Evolutionary conservation across 2,888 invertebrate genomes (phyloP).

Genomic region (Macrophya alboannulata): DNA sequence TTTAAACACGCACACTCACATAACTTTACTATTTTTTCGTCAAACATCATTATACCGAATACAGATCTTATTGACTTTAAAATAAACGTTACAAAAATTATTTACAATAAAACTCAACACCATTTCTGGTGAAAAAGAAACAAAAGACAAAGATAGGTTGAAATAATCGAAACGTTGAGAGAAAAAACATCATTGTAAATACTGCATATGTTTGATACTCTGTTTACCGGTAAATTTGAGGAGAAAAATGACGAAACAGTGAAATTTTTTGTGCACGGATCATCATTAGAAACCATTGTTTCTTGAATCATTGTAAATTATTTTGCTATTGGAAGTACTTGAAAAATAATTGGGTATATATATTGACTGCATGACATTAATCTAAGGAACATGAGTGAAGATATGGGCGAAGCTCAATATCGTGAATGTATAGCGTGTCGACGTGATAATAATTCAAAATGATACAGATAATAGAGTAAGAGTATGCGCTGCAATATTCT

Average conservation of each 20-base stretch:
- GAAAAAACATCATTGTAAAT: neutral
- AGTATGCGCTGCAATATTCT: conserved; percentile 53
- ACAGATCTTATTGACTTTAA: neutral
- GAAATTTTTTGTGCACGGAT: neutral
- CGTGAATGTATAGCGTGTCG: conserved; percentile 39
- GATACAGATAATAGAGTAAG: conserved; percentile 54
- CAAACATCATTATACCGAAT: neutral
- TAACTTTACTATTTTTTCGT: neutral
- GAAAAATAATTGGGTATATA: conserved; percentile 16
- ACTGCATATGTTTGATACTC: neutral
- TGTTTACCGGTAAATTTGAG: neutral
- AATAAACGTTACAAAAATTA: neutral
- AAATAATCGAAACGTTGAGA: neutral
- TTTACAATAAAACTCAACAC: neutral
- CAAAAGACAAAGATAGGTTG: neutral
- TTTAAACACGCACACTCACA: neutral
- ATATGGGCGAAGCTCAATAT: conserved; percentile 43
- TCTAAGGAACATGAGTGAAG: conserved; percentile 3
- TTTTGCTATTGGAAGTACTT: neutral
- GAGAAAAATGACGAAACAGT: neutral
- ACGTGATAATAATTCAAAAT: conserved; percentile 47
- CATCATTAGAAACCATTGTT: neutral
- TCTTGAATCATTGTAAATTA: neutral
- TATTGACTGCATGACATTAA: neutral
- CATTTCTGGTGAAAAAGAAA: neutral